Evolutionary conservation across 2,113 vertebrate species (phyloP).

Genomic region (Triplophysa siluroides): DNA sequence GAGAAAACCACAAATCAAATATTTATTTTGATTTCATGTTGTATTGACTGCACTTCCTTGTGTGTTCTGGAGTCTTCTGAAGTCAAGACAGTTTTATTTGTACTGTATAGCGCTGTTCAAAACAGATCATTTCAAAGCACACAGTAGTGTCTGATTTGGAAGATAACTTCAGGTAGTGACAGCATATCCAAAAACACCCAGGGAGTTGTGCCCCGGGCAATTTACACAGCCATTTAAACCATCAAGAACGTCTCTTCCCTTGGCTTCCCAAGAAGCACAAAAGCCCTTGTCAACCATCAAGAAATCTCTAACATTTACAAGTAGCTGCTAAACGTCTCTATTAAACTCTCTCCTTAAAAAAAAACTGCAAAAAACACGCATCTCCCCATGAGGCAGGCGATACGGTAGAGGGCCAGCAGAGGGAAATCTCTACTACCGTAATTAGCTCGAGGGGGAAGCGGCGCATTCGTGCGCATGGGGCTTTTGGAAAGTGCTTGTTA

Average conservation of each 20-base stretch:
- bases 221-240: slow-evolving; percentile 17
- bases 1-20: neutral
- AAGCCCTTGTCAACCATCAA: slow-evolving; percentile 17
- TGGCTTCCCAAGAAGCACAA: slow-evolving; percentile 22
- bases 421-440: slow-evolving; percentile 54
- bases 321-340: slow-evolving; percentile 17
- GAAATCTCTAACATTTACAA: neutral
- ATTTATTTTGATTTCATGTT: too few relatives aligned
- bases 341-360: neutral
- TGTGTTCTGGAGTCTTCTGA: too few relatives aligned
- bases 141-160: neutral
- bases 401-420: slow-evolving; percentile 53
- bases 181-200: neutral
- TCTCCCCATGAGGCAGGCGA: slow-evolving; percentile 21
- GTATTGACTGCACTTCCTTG: too few relatives aligned
- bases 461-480: neutral
- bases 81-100: too few relatives aligned
- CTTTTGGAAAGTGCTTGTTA: slow-evolving; percentile 44
- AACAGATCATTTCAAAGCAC: neutral
- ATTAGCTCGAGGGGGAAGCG: slow-evolving; percentile 37
- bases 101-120: too few relatives aligned
- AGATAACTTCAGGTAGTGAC: slow-evolving; percentile 2
- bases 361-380: neutral
- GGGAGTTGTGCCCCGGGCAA: neutral
- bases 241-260: neutral